Evolutionary conservation across 2,797 vertebrate species (phyloP).

Genomic region (Oreochromis grahami): DNA sequence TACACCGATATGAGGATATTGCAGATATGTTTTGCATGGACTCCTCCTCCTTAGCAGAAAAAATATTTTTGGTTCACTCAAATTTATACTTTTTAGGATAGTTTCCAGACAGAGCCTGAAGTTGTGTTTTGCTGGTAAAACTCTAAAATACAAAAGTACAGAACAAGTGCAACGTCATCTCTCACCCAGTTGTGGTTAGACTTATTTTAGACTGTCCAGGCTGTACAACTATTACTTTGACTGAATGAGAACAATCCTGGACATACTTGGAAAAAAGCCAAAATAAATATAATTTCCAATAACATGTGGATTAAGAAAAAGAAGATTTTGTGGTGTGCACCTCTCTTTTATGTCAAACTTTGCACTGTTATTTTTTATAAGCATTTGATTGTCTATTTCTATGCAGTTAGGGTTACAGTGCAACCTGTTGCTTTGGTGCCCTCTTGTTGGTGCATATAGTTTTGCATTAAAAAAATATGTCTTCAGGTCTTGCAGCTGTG

Average conservation of each 20-base stretch:
- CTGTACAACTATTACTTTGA: neutral
- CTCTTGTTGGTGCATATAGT: neutral
- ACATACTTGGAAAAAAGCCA: neutral
- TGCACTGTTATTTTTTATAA: neutral
- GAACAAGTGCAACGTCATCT: fast-evolving
- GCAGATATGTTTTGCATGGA: neutral
- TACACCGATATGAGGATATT: neutral
- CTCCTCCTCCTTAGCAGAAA: neutral
- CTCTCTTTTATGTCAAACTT: neutral
- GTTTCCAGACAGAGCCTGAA: neutral
- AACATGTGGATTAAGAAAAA: neutral
- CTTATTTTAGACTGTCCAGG: neutral
- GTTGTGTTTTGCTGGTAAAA: fast-evolving
- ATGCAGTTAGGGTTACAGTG: neutral
- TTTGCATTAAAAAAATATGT: neutral
- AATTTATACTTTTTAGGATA: neutral
- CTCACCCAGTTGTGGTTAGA: neutral
- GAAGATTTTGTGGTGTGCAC: neutral
- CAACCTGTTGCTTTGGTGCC: fast-evolving
- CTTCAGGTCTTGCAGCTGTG: fast-evolving
- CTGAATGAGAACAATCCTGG: neutral
- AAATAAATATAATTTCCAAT: neutral
- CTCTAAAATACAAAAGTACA: neutral
- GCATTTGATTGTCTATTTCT: neutral
- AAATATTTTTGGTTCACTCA: fast-evolving